These are phyloP conservation scores for Anneissia japonica DNA, from an alignment of 35 echinoderm and acorn worm species.

Conservation along the genomic window DNA sequence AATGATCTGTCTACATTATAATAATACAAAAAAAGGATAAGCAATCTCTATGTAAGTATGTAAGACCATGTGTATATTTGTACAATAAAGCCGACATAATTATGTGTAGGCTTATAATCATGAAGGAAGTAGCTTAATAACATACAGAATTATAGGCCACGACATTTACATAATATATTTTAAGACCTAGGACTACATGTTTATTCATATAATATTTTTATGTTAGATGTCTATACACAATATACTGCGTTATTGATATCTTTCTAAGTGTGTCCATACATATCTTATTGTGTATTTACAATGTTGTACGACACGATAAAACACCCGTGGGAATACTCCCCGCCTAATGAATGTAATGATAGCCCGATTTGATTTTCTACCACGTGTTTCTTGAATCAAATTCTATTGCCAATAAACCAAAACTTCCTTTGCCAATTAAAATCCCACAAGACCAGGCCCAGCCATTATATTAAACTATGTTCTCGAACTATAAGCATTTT, in stretches of 20 bases:
- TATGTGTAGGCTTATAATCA: no score
- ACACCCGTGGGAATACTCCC: background rate
- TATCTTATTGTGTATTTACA: background rate
- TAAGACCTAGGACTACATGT: no score
- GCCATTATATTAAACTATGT: background rate
- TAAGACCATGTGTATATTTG: no score
- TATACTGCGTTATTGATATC: background rate
- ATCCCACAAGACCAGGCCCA: background rate
- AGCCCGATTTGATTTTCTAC: background rate
- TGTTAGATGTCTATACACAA: no score
- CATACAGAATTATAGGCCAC: no score
- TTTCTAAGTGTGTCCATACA: background rate
- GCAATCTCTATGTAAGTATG: no score
- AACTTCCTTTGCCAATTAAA: background rate
- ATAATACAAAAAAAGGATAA: no score
- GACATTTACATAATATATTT: no score
- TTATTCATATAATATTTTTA: no score
- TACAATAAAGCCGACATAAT: no score
- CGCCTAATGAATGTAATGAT: background rate
- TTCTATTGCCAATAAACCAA: background rate
- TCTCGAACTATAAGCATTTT: background rate
- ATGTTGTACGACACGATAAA: background rate
- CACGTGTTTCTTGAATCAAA: background rate
- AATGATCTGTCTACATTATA: no score
- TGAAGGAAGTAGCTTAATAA: no score